A percentile compares a stretch with the other conserved stretches of the same genome.
phyloP scores from a whole-genome alignment of 2,113 vertebrate species.

The Limanda limanda region DNA sequence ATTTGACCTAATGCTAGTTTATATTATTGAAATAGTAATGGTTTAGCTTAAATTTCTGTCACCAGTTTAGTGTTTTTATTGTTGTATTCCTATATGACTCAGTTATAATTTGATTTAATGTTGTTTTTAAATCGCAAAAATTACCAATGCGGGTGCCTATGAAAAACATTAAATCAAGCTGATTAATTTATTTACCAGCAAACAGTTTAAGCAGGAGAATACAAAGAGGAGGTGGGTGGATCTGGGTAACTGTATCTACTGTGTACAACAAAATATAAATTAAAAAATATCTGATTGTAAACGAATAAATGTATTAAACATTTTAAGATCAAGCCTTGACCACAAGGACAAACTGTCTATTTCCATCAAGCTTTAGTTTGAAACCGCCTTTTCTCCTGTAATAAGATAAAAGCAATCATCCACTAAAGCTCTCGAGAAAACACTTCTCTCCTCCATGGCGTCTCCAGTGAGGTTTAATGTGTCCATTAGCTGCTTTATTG shows the following conservation, averaged over 20 bases:
- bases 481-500: conserved; percentile 26
- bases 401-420: neutral
- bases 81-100: too few species aligned
- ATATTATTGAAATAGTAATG: too few species aligned
- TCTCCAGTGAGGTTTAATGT: conserved; percentile 11
- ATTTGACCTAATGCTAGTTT: too few species aligned
- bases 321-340: neutral
- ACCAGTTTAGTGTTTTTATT: too few species aligned
- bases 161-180: too few species aligned
- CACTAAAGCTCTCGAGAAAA: conserved; percentile 14
- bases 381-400: neutral
- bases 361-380: neutral
- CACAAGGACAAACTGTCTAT: neutral
- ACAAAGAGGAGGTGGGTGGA: neutral
- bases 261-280: too few species aligned
- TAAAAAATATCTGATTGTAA: neutral
- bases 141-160: too few species aligned
- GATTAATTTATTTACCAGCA: too few species aligned
- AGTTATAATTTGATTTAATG: too few species aligned
- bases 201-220: neutral
- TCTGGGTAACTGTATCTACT: too few species aligned
- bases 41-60: too few species aligned
- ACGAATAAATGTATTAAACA: neutral
- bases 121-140: too few species aligned
- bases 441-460: neutral